phyloP scores from a whole-genome alignment of 2,797 vertebrate genomes.

The Gymnoscopelus braueri region DNA sequence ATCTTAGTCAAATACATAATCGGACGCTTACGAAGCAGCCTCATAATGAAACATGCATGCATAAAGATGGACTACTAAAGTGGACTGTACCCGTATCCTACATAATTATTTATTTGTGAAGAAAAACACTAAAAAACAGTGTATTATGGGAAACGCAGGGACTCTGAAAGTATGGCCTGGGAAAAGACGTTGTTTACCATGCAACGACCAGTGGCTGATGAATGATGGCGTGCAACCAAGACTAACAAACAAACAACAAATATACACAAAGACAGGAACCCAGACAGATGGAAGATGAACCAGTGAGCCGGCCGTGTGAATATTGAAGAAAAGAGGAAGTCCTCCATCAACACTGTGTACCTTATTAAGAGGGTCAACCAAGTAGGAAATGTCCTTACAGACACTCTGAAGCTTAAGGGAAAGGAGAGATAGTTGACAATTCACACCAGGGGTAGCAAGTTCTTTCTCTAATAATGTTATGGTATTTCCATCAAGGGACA shows the following conservation, averaged over 20 bases:
- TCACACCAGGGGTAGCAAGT: conserved; percentile 24
- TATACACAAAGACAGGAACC: conserved; percentile 24
- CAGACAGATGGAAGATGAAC: conserved; percentile 26
- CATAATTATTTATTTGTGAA: conserved; percentile 13
- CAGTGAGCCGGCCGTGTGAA: conserved; percentile 25
- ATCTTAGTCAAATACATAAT: conserved; percentile 1
- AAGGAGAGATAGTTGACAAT: conserved; percentile 66
- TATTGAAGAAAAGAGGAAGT: conserved; percentile 26
- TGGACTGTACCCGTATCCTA: not conserved
- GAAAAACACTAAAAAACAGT: conserved; percentile 4
- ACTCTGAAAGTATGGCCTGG: conserved; percentile 24
- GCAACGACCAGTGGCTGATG: conserved; percentile 31
- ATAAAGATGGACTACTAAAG: not conserved
- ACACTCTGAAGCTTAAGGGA: conserved; percentile 82
- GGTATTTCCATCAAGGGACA: not conserved
- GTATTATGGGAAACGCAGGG: conserved; percentile 23
- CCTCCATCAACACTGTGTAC: conserved; percentile 60
- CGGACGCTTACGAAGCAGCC: not conserved
- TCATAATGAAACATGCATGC: conserved; percentile 70
- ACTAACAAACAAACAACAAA: conserved; percentile 38
- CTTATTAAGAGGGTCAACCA: conserved; percentile 86
- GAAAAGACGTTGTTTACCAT: conserved; percentile 16
- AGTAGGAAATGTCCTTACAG: conserved; percentile 86
- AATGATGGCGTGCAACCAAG: conserved; percentile 30
- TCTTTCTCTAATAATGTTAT: conserved; percentile 8